Conservation (phyloP, 2,113 vertebrate species). For the Tichodroma muraria region DNA sequence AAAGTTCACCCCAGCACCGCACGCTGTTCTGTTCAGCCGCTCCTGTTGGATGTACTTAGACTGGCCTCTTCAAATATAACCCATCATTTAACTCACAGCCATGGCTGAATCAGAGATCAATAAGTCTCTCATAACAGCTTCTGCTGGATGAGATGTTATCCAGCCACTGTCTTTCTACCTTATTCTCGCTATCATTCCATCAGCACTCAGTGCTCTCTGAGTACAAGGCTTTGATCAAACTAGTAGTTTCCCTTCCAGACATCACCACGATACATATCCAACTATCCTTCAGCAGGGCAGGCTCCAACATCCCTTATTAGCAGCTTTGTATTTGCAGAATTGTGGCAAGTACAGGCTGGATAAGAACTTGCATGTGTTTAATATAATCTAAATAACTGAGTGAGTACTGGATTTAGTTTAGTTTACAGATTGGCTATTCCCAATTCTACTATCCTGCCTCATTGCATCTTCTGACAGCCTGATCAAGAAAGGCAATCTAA, state of each 20-base stretch:
- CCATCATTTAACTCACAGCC: neutral
- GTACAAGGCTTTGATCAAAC: conserved; percentile 45
- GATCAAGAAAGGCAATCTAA: neutral
- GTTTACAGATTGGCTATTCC: neutral
- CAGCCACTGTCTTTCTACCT: conserved; percentile 2
- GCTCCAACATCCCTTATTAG: conserved; percentile 40
- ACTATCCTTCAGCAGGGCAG: conserved; percentile 51
- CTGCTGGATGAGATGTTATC: conserved; percentile 27
- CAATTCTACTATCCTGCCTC: neutral
- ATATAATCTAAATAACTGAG: conserved; percentile 14
- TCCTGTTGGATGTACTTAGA: neutral
- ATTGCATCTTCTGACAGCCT: neutral
- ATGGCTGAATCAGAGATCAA: conserved; percentile 10
- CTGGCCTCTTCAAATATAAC: neutral
- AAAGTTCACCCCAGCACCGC: neutral
- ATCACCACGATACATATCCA: conserved; percentile 35
- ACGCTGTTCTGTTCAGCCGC: neutral
- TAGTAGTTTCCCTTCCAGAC: conserved; percentile 52
- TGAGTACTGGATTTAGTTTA: neutral
- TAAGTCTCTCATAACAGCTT: neutral
- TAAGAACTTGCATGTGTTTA: conserved; percentile 16
- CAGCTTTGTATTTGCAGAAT: conserved; percentile 37
- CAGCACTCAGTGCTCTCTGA: conserved; percentile 18
- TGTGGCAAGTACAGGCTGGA: conserved; percentile 45
- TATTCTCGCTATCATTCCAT: conserved; percentile 32